phyloP scores from a whole-genome alignment of 1,140 invertebrate species.

The Drosophila sechellia region DNA sequence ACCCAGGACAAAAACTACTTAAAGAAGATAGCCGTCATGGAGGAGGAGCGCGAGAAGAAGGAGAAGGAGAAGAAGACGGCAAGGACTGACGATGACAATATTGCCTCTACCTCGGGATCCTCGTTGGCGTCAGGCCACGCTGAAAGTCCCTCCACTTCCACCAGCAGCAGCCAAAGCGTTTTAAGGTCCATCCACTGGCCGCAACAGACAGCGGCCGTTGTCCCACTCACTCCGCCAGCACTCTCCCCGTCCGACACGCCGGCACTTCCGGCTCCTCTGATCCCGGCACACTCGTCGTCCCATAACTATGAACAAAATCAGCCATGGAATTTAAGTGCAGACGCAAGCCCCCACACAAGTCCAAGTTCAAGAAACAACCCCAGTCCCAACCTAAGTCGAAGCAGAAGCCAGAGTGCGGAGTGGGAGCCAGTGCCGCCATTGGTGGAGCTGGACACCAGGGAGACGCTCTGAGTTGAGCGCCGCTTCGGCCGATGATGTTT shows the following conservation, averaged over 20 bases:
- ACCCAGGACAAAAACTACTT: constrained; percentile 86
- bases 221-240: neutral
- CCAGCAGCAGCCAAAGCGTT: constrained; percentile 5
- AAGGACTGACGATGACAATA: constrained; percentile 29
- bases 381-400: constrained; percentile 13
- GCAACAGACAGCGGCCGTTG: neutral
- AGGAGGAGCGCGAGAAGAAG: constrained; percentile 28
- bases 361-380: constrained; percentile 11
- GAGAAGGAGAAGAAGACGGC: constrained; percentile 4
- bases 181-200: constrained; percentile 32
- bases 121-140: constrained; percentile 20
- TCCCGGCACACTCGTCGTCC: constrained; percentile 5
- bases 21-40: constrained; percentile 54
- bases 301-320: neutral
- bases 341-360: neutral
- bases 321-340: neutral
- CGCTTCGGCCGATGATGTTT: constrained; percentile 6
- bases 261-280: constrained; percentile 8
- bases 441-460: constrained; percentile 45
- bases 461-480: constrained; percentile 5
- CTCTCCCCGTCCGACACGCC: neutral
- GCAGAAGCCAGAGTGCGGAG: constrained; percentile 24
- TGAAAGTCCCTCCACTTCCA: constrained; percentile 7
- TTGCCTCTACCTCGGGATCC: constrained; percentile 51
- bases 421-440: constrained; percentile 34